Conservation (phyloP, 2,797 vertebrate genomes). For the Silurus aristotelis region DNA sequence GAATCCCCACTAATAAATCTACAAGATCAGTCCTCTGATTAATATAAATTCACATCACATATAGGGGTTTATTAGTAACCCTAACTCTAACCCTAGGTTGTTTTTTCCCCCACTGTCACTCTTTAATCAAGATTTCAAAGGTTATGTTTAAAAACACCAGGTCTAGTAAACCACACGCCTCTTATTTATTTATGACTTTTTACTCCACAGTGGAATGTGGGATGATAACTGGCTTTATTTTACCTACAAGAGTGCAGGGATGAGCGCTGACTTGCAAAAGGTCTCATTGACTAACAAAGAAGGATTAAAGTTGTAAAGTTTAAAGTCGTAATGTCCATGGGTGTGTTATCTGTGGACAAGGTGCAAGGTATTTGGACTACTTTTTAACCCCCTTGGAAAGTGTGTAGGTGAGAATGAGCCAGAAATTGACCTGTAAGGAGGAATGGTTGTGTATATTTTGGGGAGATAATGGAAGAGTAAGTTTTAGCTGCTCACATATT, state of each 20-base stretch:
- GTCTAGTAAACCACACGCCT: conserved; percentile 40
- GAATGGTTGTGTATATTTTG: conserved; percentile 20
- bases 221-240: conserved; percentile 3
- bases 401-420: conserved; percentile 30
- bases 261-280: conserved; percentile 2
- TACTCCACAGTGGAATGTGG: neutral
- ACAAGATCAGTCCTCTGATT: neutral
- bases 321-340: neutral
- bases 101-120: conserved; percentile 19
- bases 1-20: neutral
- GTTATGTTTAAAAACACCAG: conserved; percentile 37
- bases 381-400: conserved; percentile 10
- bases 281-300: conserved; percentile 3
- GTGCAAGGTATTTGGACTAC: conserved; percentile 14
- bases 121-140: conserved; percentile 33
- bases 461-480: conserved; percentile 39
- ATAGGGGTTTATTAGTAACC: neutral
- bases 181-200: conserved; percentile 32
- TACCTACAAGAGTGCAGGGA: neutral
- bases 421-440: conserved; percentile 35
- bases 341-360: neutral
- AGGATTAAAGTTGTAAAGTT: neutral
- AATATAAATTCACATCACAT: neutral
- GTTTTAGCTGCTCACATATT: conserved; percentile 12
- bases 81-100: neutral